phyloP scores from a whole-genome alignment of 23 tunicate genomes.

The Styela clava region DNA sequence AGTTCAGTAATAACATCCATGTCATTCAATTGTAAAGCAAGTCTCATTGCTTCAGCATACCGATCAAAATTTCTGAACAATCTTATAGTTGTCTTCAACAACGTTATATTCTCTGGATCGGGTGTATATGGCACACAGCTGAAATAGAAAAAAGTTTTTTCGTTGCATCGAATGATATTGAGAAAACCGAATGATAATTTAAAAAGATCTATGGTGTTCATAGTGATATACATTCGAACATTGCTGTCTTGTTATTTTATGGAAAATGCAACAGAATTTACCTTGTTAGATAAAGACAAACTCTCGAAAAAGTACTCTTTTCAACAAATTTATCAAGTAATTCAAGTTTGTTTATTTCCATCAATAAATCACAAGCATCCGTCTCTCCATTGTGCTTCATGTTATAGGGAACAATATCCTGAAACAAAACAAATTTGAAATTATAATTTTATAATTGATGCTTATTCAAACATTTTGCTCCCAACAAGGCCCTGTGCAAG shows the following conservation, averaged over 20 bases:
- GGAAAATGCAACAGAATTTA: too few species aligned
- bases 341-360: conserved; percentile 97
- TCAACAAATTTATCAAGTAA: conserved; percentile 61
- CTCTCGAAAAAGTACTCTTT: conserved; percentile 62
- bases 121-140: conserved; percentile 98
- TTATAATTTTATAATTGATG: too few species aligned
- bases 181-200: too few species aligned
- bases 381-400: conserved; percentile 99
- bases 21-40: conserved; percentile 89
- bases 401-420: conserved; percentile 95
- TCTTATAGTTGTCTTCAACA: conserved; percentile 73
- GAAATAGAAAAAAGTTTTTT: not conserved
- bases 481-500: too few species aligned
- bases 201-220: too few species aligned
- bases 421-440: conserved; percentile 1
- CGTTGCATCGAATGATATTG: too few species aligned
- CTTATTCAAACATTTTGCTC: too few species aligned
- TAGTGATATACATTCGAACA: too few species aligned
- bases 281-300: conserved; percentile 85
- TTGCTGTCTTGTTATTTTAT: too few species aligned
- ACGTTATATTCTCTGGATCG: conserved; percentile 91
- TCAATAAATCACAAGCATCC: conserved; percentile 93
- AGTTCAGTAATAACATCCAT: conserved; percentile 74
- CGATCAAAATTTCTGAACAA: conserved; percentile 87
- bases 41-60: conserved; percentile 80